Evolutionary conservation across 2,888 invertebrate genomes (phyloP), one percentile per base, ranked within the genome.

Genomic region (Nebria brevicollis): DNA sequence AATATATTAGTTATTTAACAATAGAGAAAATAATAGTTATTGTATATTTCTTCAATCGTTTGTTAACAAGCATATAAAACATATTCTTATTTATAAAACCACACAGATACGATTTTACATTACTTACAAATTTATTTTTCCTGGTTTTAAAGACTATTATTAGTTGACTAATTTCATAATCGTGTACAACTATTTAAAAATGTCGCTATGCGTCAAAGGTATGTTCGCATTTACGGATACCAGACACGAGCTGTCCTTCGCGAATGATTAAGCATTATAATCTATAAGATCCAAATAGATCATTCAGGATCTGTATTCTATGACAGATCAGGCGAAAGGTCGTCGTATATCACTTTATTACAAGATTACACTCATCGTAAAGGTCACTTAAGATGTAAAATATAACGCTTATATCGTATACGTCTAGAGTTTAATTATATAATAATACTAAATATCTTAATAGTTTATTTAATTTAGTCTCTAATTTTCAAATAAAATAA

Each of bases 231-330:
- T 70, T 10, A 34, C 70, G 70, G 70, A 70, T 20, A 70, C 70
- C 70, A 70, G 25, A 70, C 70, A 26, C 8, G 10, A 5, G 11
- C 34, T 70, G 70, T 70, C 70, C 70, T 70, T 70, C 70, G 70
- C 34, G 34, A 34, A 34, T 34, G 34, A 34, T 34, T 70, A 70
- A 70, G 7, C 34, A 70, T 15, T 13, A 25, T 70, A 15, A 70
- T 26, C 15, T 8, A 26, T 34, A 26, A 25, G 70, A 70, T 70
- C 66, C 26, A 70, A 8, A 70, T 70, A 70, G 70, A 70, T 70
- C 70, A 70, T 70, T 70, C 70, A 70, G 70, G 70, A 70, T 70
- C 70, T 70, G 70, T 25, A 15, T 70, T 70, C 70, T 20, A 5
- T 70, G 54, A 54, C 13, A 54, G 54, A 6, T 54, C 54, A 11